phyloP scores from a whole-genome alignment of 2,797 vertebrate genomes.

The Bovichtus diacanthus region DNA sequence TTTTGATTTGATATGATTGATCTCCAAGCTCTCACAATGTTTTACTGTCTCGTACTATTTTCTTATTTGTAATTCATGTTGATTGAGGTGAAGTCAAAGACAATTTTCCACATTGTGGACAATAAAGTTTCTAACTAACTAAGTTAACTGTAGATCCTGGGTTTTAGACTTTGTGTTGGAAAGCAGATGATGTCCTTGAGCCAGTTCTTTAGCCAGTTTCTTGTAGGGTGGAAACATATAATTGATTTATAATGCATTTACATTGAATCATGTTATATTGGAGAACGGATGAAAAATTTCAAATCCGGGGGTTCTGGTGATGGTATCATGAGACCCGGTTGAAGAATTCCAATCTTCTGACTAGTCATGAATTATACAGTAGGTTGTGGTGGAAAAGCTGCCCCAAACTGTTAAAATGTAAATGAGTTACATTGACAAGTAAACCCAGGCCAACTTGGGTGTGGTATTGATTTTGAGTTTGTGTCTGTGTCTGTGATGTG shows the following conservation, averaged over 20 bases:
- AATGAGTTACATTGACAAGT: constrained; percentile 26
- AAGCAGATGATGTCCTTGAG: constrained; percentile 8
- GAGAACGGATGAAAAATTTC: not conserved
- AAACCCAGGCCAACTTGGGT: not conserved
- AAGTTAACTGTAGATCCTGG: not conserved
- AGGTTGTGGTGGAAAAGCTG: constrained; percentile 8
- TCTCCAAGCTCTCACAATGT: too few relatives aligned
- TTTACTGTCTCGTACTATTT: too few relatives aligned
- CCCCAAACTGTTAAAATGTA: constrained; percentile 39
- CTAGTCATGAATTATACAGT: constrained; percentile 42
- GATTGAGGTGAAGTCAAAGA: too few relatives aligned
- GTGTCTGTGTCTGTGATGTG: not conserved
- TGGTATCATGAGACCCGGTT: not conserved
- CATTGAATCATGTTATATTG: not conserved
- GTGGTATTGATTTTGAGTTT: constrained; percentile 7
- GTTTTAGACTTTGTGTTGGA: not conserved
- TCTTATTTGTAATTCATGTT: too few relatives aligned
- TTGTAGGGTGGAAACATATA: not conserved
- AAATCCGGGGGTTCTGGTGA: constrained; percentile 1
- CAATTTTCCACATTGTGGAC: too few relatives aligned
- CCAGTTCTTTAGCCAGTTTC: not conserved
- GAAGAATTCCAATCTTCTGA: constrained; percentile 19
- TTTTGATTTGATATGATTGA: too few relatives aligned
- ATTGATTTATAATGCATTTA: constrained; percentile 28
- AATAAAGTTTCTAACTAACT: not conserved